Base-by-base conservation (phyloP, 2,797 vertebrate species). In the Falco biarmicus region DNA sequence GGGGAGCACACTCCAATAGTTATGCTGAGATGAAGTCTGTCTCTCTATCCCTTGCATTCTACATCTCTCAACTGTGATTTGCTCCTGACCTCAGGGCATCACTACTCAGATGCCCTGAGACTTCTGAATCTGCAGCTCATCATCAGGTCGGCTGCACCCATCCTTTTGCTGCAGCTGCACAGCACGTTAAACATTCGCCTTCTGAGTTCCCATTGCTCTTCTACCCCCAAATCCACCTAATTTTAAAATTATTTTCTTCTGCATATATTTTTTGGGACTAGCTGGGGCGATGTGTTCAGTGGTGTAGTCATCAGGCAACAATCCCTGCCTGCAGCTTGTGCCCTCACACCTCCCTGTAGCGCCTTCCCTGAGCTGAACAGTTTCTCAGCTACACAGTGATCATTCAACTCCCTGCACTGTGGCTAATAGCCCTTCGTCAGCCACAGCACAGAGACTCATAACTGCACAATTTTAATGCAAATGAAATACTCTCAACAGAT, bases 21-120 rank as follows among this genome's bases (percentile, higher is more conserved):
- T 47, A 21, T 1, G 4, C 15, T 15, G 0, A 1, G 59, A 6
- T 21, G 53, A 79, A 64, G 5, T 73, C 43, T 32, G 47, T n/a
- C 24, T 47, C 34, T 66, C 47, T 25, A 54, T 22, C n/a, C 61
- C 50, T 26, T 9, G 60, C 54, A 10, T 24, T 91, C 47, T 37
- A 25, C 16, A 54, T 15, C 50, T 51, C 70, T 45, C 19, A 2
- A 0, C n/a, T 32, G 12, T 43, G 37, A 3, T 32, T 65, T 65
- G 10, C 21, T n/a, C 32, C 43, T 3, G 4, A 24, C n/a, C 48
- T 34, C 57, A 24, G 39, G n/a, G 29, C 13, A 1, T 63, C 2
- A 0, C 5, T 31, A 6, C n/a, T 31, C 1, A 2, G 12, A 11
- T 50, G 51, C 31, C 21, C 39, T 9, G 24, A 80, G 53, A 18